Evolutionary conservation across 2,888 invertebrate species (phyloP).

Genomic region (Baronia brevicornis): DNA sequence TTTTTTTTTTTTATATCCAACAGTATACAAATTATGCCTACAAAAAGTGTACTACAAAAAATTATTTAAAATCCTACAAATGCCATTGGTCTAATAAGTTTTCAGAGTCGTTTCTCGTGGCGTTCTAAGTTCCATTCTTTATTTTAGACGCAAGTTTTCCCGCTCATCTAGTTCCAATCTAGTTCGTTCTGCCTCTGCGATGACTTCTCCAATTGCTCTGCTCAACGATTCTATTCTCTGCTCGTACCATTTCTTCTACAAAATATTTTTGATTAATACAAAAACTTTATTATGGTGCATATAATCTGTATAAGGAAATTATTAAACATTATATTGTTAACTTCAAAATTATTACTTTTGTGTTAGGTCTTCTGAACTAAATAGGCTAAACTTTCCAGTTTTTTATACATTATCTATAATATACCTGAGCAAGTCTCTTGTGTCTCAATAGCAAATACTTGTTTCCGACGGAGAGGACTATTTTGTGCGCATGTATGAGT

Average conservation of each 20-base stretch:
- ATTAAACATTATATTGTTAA: no score
- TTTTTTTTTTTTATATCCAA: constrained; percentile 1
- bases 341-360: no score
- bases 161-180: constrained; percentile 42
- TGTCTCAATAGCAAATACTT: constrained; percentile 46
- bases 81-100: no score
- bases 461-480: constrained; percentile 47
- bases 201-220: constrained; percentile 34
- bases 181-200: constrained; percentile 37
- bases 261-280: background rate
- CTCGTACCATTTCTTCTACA: constrained; percentile 36
- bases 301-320: no score
- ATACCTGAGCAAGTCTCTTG: constrained; percentile 39
- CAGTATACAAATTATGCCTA: constrained; percentile 5
- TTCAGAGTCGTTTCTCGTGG: no score
- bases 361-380: background rate
- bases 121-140: constrained; percentile 43
- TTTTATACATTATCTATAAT: background rate
- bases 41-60: no score
- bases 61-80: no score
- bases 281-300: background rate
- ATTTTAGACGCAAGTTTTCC: constrained; percentile 51
- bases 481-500: constrained; percentile 38
- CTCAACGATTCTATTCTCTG: constrained; percentile 37
- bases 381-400: background rate